Evolutionary conservation across 1,140 invertebrate genomes (phyloP), one percentile per base, ranked within the genome.

Genomic region (Plectus sambesii): DNA sequence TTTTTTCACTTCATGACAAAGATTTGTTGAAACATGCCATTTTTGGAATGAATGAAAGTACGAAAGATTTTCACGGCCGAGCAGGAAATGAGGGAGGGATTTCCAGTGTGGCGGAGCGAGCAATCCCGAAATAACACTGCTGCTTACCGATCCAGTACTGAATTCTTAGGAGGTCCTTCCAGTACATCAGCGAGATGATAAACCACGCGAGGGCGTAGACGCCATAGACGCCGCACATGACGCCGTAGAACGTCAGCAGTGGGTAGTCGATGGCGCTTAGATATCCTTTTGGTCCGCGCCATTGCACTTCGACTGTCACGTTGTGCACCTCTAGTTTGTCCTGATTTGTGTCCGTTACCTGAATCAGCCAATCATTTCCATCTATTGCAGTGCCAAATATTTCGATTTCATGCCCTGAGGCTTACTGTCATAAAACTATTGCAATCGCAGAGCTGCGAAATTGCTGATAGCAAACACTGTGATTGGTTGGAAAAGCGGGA

Each of bases 131-230:
- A 12, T 12, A 17, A 38, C 6, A 3, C 0, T 6, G 22, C 40
- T 36, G 22, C 40, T 43, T 35, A 67, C 63, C 64, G 46, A 93
- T 88, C 86, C 87, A 93, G 73, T 88, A 90, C 74, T 93, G 88
- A 25, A 93, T 84, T 39, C 87, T 74, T n/a, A 93, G 72, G 3
- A 93, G 72, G 69, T 93, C 87, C 49, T 83, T 74, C 86, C 87
- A 93, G 39, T 67, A 56, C 27, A 52, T 58, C n/a, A n/a, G n/a
- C 17, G 83, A 85, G n/a, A 87, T 76, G 5, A 80, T 65, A 29
- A 89, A 73, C 88, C 88, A 93, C 27, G 78, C 76, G 3, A 85
- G 59, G n/a, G 84, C 85, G 63, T 83, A 78, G 36, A 82, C 68
- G 1, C 86, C 79, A 72, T 93, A 93, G 12, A 87, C 76, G 5